These are phyloP conservation scores for Prunella fulvescens DNA, from an alignment of 2,113 vertebrate species.

Conservation along the genomic window DNA sequence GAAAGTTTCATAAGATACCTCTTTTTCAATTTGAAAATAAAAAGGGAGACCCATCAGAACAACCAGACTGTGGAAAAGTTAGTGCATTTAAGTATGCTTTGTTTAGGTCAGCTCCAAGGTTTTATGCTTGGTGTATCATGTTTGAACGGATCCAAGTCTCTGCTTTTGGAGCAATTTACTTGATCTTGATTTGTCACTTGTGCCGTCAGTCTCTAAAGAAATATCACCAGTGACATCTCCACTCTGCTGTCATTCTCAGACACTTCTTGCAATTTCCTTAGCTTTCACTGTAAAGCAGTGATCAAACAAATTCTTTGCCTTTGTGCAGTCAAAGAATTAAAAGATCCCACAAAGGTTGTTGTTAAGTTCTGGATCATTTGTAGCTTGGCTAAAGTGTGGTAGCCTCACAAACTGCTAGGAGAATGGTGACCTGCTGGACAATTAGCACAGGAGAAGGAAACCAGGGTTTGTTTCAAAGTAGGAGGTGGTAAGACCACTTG, in stretches of 20 bases:
- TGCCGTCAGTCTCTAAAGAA: background rate
- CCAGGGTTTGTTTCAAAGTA: background rate
- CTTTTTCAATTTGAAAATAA: background rate
- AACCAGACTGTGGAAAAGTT: background rate
- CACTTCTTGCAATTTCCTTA: background rate
- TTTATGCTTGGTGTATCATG: background rate
- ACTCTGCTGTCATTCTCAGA: background rate
- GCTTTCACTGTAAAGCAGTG: background rate
- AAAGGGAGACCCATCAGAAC: background rate
- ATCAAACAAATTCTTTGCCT: background rate
- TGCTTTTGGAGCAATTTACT: background rate
- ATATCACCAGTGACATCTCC: background rate
- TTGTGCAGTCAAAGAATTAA: background rate
- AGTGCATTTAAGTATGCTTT: background rate
- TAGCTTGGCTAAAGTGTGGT: background rate
- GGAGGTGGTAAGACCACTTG: background rate
- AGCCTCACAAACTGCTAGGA: background rate
- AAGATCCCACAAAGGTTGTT: background rate
- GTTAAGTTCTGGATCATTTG: background rate
- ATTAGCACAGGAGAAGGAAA: background rate
- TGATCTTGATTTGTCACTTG: background rate
- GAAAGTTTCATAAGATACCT: background rate
- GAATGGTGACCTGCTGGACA: background rate
- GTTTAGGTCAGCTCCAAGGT: background rate
- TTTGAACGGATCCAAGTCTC: background rate